Evolutionary conservation across 2,113 vertebrate genomes (phyloP).

Genomic region (Serinus canaria): DNA sequence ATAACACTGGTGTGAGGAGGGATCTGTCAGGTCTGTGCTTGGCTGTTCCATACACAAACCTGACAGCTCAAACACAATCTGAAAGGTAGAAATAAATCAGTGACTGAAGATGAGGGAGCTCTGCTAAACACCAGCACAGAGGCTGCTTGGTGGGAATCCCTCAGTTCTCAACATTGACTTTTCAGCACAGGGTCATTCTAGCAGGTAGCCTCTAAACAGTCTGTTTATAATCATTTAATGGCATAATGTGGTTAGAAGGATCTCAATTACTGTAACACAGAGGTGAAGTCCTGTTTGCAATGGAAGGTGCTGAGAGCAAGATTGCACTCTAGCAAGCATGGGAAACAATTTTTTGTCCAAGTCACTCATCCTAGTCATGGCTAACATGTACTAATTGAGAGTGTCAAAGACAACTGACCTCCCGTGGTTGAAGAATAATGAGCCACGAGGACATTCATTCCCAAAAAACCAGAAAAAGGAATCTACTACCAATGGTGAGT

Average conservation of each 20-base stretch:
- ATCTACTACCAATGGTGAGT: not conserved
- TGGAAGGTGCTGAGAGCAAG: not conserved
- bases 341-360: not conserved
- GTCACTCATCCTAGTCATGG: not conserved
- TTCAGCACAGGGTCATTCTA: not conserved
- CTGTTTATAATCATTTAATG: not conserved
- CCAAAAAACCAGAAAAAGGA: not conserved
- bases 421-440: not conserved
- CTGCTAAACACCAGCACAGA: not conserved
- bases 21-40: not conserved
- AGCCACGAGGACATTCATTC: not conserved
- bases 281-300: not conserved
- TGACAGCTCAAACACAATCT: not conserved
- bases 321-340: not conserved
- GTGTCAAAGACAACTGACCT: not conserved
- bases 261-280: not conserved
- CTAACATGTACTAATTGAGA: not conserved
- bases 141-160: not conserved
- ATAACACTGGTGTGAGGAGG: not conserved
- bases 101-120: not conserved
- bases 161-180: not conserved
- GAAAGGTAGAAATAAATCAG: not conserved
- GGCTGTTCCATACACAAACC: not conserved
- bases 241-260: not conserved
- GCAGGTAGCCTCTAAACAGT: not conserved